Evolutionary conservation across 2,888 invertebrate genomes (phyloP), one percentile per base, ranked within the genome.

Genomic region (Netelia fuscicornis): DNA sequence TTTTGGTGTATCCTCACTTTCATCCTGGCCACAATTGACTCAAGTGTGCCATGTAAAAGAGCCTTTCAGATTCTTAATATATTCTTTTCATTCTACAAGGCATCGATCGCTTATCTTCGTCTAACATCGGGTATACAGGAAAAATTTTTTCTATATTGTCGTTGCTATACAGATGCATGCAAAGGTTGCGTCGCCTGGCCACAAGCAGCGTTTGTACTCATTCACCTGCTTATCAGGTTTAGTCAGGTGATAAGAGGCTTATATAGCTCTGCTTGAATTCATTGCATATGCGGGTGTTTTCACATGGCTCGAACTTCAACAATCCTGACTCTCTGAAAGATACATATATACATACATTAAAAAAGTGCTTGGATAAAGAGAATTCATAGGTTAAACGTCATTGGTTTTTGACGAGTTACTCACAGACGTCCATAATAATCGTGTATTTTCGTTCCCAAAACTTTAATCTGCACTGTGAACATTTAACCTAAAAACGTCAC

Each of bases 151-250:
- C 48, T 10, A 48, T 67, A 76, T 67, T 67, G 65, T 42, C 58
- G 11, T 58, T 60, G 76, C 44, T 30, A 20, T 60, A 30, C 42
- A 60, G 25, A 58, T 54, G 3, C 10, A 2, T n/a, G 13, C 54
- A 62, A 60, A 70, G 23, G 64, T 48, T 23, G 54, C 1, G 65
- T 44, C 11, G 20, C 37, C 37, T 6, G 25, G 23, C 9, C 23
- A 60, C 17, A 30, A 17, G 60, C 17, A 9, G 13, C 17, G 20
- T 20, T 48, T 44, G 52, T 20, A 44, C 48, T 42, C 52, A 30
- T 60, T 60, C 20, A 52, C 48, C 20, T 23, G 62, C 79, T 71
- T 79, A 71, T 79, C 79, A 71, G 71, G 79, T 71, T 23, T 64
- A 62, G 52, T 25, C 64, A 13, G 54, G 17, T 64, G 79, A 79